phyloP scores from a whole-genome alignment of 2,888 invertebrate species.

The Zaprionus lineosus region DNA sequence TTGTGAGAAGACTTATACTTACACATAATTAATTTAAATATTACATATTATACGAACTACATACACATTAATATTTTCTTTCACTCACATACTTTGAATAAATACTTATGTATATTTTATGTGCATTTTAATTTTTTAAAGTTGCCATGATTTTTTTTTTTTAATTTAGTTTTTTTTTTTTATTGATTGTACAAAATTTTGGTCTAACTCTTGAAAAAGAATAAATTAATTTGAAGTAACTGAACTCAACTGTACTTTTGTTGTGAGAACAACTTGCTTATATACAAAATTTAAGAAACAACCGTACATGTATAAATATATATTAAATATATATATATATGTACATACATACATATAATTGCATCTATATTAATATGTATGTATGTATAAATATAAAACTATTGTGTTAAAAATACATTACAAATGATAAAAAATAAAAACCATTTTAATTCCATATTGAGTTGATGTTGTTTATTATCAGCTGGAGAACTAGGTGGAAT shows the following conservation, averaged over 20 bases:
- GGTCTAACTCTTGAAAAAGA: no score
- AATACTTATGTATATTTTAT: slow-evolving; percentile 40
- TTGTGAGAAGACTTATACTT: slow-evolving; percentile 29
- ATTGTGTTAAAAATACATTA: slow-evolving; percentile 65
- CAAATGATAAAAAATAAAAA: slow-evolving; percentile 29
- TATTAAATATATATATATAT: slow-evolving; percentile 11
- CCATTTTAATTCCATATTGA: not conserved
- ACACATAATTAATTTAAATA: slow-evolving; percentile 34
- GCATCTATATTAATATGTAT: no score
- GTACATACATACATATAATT: slow-evolving; percentile 35
- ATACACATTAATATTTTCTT: slow-evolving; percentile 24
- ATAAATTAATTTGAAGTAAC: no score
- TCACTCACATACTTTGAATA: slow-evolving; percentile 44
- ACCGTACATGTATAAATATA: slow-evolving; percentile 40
- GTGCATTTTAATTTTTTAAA: slow-evolving; percentile 52
- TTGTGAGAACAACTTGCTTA: slow-evolving; percentile 28
- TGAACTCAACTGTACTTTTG: slow-evolving; percentile 33
- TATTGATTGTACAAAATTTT: slow-evolving; percentile 41
- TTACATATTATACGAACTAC: slow-evolving; percentile 22
- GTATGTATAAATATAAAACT: slow-evolving; percentile 51
- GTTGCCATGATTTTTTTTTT: slow-evolving; percentile 9
- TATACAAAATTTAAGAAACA: slow-evolving; percentile 46
- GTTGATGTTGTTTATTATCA: not conserved
- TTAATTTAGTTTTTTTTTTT: not conserved
- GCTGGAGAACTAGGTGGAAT: slow-evolving; percentile 30